A percentile compares a stretch with the other conserved stretches of the same genome.
Evolutionary conservation across 2,113 vertebrate species (phyloP).

Genomic region (Phylloscopus trochiloides): DNA sequence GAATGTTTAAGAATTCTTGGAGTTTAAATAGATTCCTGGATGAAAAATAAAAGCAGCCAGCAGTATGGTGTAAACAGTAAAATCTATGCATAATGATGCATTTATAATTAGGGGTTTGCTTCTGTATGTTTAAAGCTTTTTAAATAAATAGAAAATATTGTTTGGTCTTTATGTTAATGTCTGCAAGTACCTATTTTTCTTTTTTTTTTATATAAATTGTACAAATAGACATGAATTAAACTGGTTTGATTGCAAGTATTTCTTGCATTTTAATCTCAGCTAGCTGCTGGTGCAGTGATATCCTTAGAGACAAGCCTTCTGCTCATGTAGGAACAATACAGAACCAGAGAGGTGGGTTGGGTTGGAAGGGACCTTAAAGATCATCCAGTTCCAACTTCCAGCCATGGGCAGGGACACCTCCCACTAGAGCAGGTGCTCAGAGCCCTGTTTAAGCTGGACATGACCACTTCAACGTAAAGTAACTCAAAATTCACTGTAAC

Average conservation of each 20-base stretch:
- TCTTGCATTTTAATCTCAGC: constrained; percentile 56
- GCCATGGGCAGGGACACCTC: not conserved
- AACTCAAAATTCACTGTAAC: fast-evolving
- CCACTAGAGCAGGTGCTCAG: not conserved
- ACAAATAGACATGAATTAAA: constrained; percentile 62
- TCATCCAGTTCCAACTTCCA: not conserved
- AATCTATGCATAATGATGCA: constrained; percentile 46
- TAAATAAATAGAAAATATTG: constrained; percentile 69
- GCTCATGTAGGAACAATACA: not conserved
- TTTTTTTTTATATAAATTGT: constrained; percentile 32
- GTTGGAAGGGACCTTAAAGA: not conserved
- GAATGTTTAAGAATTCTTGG: constrained; percentile 41
- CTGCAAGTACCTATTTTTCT: constrained; percentile 53
- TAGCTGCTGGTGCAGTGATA: not conserved
- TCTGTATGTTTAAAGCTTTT: constrained; percentile 63
- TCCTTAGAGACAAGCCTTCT: not conserved
- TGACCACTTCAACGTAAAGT: not conserved
- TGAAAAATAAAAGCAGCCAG: constrained; percentile 56
- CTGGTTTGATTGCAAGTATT: constrained; percentile 63
- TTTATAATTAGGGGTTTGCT: constrained; percentile 63
- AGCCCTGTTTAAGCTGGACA: not conserved
- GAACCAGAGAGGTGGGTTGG: not conserved
- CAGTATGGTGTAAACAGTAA: constrained; percentile 48
- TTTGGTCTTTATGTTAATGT: constrained; percentile 71
- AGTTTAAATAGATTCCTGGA: constrained; percentile 53